Evolutionary conservation across 2,113 vertebrate genomes (phyloP).

Genomic region (Holacanthus passer): DNA sequence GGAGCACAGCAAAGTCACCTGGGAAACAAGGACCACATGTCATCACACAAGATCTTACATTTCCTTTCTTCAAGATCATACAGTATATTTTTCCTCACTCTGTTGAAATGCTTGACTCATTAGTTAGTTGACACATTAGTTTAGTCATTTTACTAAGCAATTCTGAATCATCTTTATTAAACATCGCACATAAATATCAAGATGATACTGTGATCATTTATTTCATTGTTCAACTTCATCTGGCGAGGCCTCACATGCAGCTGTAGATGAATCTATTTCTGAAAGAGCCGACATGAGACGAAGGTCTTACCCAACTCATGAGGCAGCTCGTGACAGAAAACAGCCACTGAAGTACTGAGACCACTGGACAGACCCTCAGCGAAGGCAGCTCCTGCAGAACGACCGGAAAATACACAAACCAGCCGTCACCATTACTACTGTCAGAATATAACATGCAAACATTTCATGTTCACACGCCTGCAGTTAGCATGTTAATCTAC

Average conservation of each 20-base stretch:
- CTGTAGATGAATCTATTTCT: background rate
- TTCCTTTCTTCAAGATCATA: no score
- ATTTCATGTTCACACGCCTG: no score
- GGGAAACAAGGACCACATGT: background rate
- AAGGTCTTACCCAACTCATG: slow-evolving; percentile 93
- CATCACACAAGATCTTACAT: no score
- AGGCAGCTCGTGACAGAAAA: slow-evolving; percentile 97
- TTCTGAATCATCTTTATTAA: no score
- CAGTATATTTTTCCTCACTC: no score
- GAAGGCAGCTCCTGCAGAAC: slow-evolving; percentile 92
- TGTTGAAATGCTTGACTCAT: no score
- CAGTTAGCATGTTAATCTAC: no score
- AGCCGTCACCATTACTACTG: no score
- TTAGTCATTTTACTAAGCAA: no score
- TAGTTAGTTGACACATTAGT: no score
- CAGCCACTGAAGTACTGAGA: slow-evolving; percentile 96
- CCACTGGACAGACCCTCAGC: slow-evolving; percentile 95
- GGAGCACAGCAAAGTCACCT: slow-evolving; percentile 97
- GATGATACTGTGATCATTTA: background rate
- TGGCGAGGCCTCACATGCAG: background rate
- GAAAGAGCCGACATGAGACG: background rate
- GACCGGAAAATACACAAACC: background rate
- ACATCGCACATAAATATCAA: no score
- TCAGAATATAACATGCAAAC: background rate
- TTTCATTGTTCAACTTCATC: background rate